Evolutionary conservation across 2,888 invertebrate species (phyloP), one percentile per base, ranked within the genome.

Genomic region (Stenurella melanura): DNA sequence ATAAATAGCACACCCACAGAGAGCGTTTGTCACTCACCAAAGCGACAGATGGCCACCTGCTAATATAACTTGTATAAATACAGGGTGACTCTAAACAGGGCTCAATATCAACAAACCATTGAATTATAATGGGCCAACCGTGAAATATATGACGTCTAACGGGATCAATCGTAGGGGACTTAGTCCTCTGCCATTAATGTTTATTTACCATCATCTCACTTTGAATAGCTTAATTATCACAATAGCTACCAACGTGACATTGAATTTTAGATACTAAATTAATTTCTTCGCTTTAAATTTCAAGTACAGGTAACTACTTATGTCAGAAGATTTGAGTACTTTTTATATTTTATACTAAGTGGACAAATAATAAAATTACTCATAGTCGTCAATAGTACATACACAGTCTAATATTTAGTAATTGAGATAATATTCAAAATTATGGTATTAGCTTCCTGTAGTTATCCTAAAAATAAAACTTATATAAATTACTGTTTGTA

Each of bases 101-200:
- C 74, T 79, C 81, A 82, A 80, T 84, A 85, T 86, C 86, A 86
- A 86, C 86, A 86, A 85, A 85, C 86, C 86, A 86, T 86, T 84
- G 85, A 85, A 86, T 86, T 80, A 83, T 84, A 85, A 86, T 78
- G 70, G 81, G 77, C 73, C 75, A 71, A 77, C 81, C 78, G 83
- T 83, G 81, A 84, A 81, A 81, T 83, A 83, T 83, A 79, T 80
- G 80, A 79, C 81, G 78, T 74, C 76, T 83, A 82, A 82, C 80
- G 82, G 81, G 83, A 82, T 83, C 78, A 82, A 80, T 78, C 38
- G 67, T 75, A 75, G 77, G 80, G 78, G 78, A 68, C 67, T 58
- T 74, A 72, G 75, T 61, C 30, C 38, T 21, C 66, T 54, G 56
- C 73, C 26, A 19, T 75, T 70, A 73, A 73, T 74, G 78, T 76